These are phyloP conservation scores for Mormyrus proboscirostris DNA, from an alignment of 2,797 vertebrate species.

Conservation along the genomic window DNA sequence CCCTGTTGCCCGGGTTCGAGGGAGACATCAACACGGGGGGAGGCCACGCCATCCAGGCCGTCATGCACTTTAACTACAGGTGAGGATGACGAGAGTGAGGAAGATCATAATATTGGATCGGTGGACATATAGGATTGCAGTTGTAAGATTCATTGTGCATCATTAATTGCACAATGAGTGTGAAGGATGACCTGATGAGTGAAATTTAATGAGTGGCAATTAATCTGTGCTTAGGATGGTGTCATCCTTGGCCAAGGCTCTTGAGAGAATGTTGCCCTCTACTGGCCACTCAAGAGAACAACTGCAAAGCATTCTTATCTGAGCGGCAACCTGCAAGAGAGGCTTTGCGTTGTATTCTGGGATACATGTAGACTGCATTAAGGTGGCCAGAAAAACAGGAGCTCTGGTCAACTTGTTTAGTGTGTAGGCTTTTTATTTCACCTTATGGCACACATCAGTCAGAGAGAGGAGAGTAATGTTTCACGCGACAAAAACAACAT, in stretches of 20 bases:
- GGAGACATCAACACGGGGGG: conserved; percentile 95
- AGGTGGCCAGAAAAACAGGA: background rate
- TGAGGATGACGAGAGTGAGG: conserved; percentile 37
- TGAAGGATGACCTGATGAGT: background rate
- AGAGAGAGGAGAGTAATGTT: background rate
- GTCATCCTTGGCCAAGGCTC: background rate
- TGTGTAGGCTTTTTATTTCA: background rate
- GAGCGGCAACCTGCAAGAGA: background rate
- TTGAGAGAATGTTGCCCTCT: conserved; percentile 11
- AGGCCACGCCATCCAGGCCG: conserved; percentile 85
- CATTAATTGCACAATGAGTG: background rate
- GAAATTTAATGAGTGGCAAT: background rate
- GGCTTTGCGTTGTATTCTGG: conserved; percentile 27
- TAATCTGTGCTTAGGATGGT: background rate
- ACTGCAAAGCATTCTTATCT: background rate
- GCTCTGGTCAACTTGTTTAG: background rate
- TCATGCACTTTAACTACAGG: conserved; percentile 99
- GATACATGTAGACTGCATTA: background rate
- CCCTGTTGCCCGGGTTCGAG: conserved; percentile 91
- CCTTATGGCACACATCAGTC: background rate
- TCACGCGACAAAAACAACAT: background rate
- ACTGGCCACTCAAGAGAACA: background rate
- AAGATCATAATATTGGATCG: background rate
- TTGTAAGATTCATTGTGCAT: background rate
- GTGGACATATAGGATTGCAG: background rate